These are phyloP conservation scores for Tetramorium bicarinatum DNA, from an alignment of 2,888 invertebrate genomes.

Conservation along the genomic window DNA sequence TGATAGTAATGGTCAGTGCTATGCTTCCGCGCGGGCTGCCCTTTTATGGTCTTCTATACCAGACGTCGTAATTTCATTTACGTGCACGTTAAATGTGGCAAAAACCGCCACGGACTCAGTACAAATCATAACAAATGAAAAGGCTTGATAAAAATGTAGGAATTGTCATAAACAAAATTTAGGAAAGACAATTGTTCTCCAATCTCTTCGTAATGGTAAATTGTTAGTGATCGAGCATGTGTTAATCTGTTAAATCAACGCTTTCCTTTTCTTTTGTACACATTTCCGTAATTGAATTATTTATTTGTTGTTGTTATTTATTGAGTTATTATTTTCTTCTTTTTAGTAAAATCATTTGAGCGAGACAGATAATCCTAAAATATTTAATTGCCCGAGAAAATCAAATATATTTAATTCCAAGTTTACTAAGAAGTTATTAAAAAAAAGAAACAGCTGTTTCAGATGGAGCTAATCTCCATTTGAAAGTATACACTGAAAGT, in stretches of 20 bases:
- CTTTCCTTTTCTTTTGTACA: not conserved
- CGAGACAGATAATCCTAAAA: not conserved
- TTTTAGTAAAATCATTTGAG: not conserved
- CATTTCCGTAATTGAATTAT: not conserved
- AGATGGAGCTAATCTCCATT: not conserved
- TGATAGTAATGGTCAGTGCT: slow-evolving; percentile 22
- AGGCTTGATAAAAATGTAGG: not conserved
- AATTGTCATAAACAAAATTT: not conserved
- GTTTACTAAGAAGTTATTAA: not conserved
- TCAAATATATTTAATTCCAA: not conserved
- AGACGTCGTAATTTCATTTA: slow-evolving; percentile 45
- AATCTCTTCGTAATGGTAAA: not conserved
- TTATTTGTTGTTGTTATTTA: too few relatives aligned
- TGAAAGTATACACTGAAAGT: not conserved
- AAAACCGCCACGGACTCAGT: not conserved
- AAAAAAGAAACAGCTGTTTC: not conserved
- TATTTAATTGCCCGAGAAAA: not conserved
- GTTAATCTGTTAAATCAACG: not conserved
- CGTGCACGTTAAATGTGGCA: slow-evolving; percentile 26
- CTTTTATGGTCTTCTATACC: slow-evolving; percentile 23
- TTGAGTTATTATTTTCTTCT: not conserved
- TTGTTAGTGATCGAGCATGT: slow-evolving; percentile 40
- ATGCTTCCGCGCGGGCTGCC: slow-evolving; percentile 25
- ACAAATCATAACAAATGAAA: slow-evolving; percentile 6
- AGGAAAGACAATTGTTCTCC: not conserved